Percentiles rank a stretch among this genome's conserved stretches.
Evolutionary conservation across 2,797 vertebrate species (phyloP).

Genomic region (Adrianichthys oophorus): DNA sequence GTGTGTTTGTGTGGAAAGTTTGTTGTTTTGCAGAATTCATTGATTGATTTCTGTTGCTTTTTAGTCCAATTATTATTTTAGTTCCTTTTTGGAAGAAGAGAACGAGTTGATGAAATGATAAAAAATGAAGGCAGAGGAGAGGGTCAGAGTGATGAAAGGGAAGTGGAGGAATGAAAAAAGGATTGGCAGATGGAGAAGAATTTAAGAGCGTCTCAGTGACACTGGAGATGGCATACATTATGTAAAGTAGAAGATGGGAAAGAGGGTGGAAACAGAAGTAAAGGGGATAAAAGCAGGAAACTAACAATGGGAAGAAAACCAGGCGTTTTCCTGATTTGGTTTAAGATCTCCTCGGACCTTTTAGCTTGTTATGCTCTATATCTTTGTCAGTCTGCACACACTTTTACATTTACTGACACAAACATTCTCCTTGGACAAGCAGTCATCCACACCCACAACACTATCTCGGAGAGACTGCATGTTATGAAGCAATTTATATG

Average conservation of each 20-base stretch:
- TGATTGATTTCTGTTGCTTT: constrained; percentile 6
- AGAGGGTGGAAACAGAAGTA: not conserved
- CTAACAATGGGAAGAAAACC: not conserved
- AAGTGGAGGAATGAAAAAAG: not conserved
- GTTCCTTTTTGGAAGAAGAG: not conserved
- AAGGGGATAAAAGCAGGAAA: not conserved
- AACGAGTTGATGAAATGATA: constrained; percentile 25
- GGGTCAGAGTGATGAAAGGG: constrained; percentile 1
- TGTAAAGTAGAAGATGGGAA: constrained; percentile 10
- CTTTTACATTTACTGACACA: constrained; percentile 17
- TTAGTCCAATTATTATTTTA: constrained; percentile 6
- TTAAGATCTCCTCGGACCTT: constrained; percentile 12
- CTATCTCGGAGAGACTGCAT: constrained; percentile 53
- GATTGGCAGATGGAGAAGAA: constrained; percentile 2
- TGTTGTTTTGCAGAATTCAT: not conserved
- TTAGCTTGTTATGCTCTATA: constrained; percentile 25
- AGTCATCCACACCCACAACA: constrained; percentile 6
- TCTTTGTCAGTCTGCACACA: constrained; percentile 12
- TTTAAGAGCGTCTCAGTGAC: not conserved
- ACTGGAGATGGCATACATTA: not conserved
- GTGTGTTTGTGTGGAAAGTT: constrained; percentile 16
- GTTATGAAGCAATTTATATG: constrained; percentile 78
- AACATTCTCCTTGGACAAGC: constrained; percentile 9
- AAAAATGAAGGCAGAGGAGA: constrained; percentile 6
- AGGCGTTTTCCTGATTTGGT: constrained; percentile 3